These are phyloP conservation scores for Phaenicophaeus curvirostris DNA, from an alignment of 2,797 vertebrate genomes.

Conservation along the genomic window DNA sequence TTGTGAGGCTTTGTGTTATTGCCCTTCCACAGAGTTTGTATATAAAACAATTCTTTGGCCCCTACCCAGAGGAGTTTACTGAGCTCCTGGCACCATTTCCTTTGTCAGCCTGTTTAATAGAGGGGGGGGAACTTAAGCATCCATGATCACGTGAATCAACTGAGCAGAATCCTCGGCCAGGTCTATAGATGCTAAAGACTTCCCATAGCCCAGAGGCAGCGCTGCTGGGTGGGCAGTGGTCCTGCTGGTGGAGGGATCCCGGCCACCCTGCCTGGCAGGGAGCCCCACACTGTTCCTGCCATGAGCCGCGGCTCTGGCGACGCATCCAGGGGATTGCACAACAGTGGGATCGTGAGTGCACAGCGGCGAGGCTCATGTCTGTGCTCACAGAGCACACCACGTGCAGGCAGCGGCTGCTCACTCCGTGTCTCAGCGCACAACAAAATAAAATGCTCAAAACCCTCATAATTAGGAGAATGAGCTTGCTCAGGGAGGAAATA, in stretches of 20 bases:
- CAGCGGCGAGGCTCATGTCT: neutral
- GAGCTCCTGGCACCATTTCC: neutral
- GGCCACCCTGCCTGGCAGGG: neutral
- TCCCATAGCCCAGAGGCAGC: neutral
- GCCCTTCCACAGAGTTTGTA: slow-evolving; percentile 16
- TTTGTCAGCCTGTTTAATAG: neutral
- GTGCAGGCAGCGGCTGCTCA: fast-evolving
- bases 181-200: neutral
- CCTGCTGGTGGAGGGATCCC: neutral
- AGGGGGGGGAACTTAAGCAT: neutral
- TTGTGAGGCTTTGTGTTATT: neutral
- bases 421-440: fast-evolving
- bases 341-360: fast-evolving
- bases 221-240: neutral
- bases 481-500: neutral
- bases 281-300: fast-evolving
- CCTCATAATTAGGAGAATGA: neutral
- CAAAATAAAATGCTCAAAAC: fast-evolving
- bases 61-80: neutral
- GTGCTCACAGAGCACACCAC: neutral
- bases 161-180: neutral
- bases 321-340: fast-evolving
- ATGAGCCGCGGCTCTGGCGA: fast-evolving
- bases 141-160: neutral
- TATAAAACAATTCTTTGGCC: slow-evolving; percentile 15